phyloP scores from a whole-genome alignment of 2,888 invertebrate species.

The Dascillus cervinus region DNA sequence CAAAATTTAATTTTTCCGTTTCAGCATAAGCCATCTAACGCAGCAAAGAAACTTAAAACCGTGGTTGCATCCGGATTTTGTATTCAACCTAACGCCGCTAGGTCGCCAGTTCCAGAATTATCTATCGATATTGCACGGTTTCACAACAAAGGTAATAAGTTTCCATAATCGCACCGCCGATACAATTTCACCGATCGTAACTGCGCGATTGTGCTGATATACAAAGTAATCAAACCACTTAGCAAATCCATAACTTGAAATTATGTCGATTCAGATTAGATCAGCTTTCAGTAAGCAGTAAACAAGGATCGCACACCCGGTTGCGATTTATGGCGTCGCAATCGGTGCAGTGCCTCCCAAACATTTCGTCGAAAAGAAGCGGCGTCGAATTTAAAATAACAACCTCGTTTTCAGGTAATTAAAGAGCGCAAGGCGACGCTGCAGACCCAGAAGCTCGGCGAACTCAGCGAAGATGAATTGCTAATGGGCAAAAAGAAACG shows the following conservation, averaged over 20 bases:
- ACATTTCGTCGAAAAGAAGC: too few species aligned
- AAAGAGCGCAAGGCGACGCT: constrained; percentile 15
- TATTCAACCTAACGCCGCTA: constrained; percentile 37
- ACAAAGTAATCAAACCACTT: too few species aligned
- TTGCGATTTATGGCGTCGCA: too few species aligned
- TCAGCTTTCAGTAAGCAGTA: too few species aligned
- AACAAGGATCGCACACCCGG: too few species aligned
- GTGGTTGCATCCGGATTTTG: constrained; percentile 43
- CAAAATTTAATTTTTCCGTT: neutral
- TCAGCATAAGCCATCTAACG: constrained; percentile 7
- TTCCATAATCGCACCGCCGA: too few species aligned
- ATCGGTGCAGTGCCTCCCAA: too few species aligned
- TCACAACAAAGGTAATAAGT: constrained; percentile 45
- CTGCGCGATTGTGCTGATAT: too few species aligned
- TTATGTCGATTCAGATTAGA: constrained; percentile 11
- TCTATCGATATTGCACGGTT: constrained; percentile 45
- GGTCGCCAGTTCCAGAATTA: constrained; percentile 41
- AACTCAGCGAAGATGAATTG: constrained; percentile 11
- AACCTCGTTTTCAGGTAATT: constrained; percentile 14
- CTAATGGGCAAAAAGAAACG: constrained; percentile 25
- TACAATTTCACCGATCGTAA: too few species aligned
- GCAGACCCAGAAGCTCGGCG: neutral
- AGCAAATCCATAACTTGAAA: constrained; percentile 8
- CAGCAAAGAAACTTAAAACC: constrained; percentile 30
- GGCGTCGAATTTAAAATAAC: constrained; percentile 1